Evolutionary conservation across 1,140 invertebrate genomes (phyloP), one percentile per base, ranked within the genome.

Genomic region (Caligus rogercresseyi): DNA sequence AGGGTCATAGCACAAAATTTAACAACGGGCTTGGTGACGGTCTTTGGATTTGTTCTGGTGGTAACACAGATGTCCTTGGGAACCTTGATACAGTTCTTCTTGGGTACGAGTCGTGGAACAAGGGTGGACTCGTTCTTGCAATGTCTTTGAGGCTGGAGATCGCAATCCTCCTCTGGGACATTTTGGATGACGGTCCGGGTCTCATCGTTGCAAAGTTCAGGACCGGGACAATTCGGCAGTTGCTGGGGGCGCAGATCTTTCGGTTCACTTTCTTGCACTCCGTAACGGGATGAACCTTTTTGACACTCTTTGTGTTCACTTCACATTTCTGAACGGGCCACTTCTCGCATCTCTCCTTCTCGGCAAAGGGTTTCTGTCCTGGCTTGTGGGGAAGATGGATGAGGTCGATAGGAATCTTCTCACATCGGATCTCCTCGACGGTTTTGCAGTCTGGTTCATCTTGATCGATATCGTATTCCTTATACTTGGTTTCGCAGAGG

Each of bases 251-350:
- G 15, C 60, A 62, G 11, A 62, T 26, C 19, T 60, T 26, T 3
- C 52, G n/a, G 2, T 31, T 31, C 20, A 54, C 20, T 25, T 62
- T 62, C 16, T 43, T 21, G 24, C 60, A 62, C n/a, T 16, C n/a
- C 3, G 60, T 62, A 4, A 54, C 31, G 11, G 60, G 60, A 24
- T 62, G 31, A 2, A 54, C 31, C 52, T 62, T 62, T 4, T 16
- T 62, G 2, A 62, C 60, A 11, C 14, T 62, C 52, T 53, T 62
- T 26, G 16, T 62, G n/a, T 62, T 25, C 1, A 62, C 16, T 13
- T 16, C 54, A 16, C 60, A 62, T 62, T 60, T 60, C 25, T 62
- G 60, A 1, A 62, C 60, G 1, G 60, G 60, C 60, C 60, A 62
- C n/a, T 62, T 26, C 16, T 62, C 31, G 52, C 60, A 62, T 14